These are phyloP conservation scores for Lochmaea capreae DNA, from an alignment of 2,888 invertebrate species.

Conservation along the genomic window DNA sequence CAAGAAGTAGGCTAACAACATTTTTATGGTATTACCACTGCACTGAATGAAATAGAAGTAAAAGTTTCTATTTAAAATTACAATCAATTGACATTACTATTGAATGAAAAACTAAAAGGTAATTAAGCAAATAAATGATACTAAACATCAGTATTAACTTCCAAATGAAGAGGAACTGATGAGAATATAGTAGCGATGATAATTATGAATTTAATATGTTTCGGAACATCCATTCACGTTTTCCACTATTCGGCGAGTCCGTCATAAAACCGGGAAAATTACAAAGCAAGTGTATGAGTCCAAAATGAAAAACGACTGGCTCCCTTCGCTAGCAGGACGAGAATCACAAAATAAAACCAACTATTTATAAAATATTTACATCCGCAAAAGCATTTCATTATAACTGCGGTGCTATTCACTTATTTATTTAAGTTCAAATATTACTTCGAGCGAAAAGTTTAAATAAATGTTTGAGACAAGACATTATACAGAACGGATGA, in stretches of 20 bases:
- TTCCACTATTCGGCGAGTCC: slow-evolving; percentile 20
- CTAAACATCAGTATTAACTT: slow-evolving; percentile 7
- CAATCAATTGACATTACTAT: no score
- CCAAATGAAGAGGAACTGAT: slow-evolving; percentile 31
- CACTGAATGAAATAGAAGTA: no score
- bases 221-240: slow-evolving; percentile 10
- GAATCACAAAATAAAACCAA: slow-evolving; percentile 40
- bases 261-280: slow-evolving; percentile 38
- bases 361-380: slow-evolving; percentile 44
- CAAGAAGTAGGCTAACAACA: no score
- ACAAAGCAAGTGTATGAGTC: slow-evolving; percentile 34
- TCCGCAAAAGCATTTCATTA: slow-evolving; percentile 42
- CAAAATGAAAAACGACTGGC: slow-evolving; percentile 31
- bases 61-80: no score
- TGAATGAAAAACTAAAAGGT: no score
- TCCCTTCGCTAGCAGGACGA: slow-evolving; percentile 20
- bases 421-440: slow-evolving; percentile 30
- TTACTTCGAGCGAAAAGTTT: background rate
- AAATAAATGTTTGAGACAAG: background rate
- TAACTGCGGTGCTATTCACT: slow-evolving; percentile 18
- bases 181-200: slow-evolving; percentile 30
- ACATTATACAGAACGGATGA: background rate
- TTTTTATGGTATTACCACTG: no score
- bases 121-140: no score
- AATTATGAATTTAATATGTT: slow-evolving; percentile 36